A percentile compares a stretch with the other conserved stretches of the same genome.
Conservation (phyloP, 2,888 invertebrate genomes). For the Seira musarum region DNA sequence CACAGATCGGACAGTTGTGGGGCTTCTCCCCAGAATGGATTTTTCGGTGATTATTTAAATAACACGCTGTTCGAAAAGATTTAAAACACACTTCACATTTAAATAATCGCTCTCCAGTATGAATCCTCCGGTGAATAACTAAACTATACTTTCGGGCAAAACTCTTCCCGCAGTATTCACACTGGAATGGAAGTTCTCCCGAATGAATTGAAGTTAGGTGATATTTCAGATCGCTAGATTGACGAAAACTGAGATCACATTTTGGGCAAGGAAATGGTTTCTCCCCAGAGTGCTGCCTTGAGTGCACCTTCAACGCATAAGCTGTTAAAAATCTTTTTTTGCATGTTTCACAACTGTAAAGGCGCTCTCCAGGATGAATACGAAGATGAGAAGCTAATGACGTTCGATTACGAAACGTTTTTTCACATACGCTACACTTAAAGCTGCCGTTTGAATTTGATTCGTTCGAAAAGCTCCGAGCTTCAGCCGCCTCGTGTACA, state of each 20-base stretch:
- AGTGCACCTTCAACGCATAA: slow-evolving; percentile 87
- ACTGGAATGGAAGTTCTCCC: slow-evolving; percentile 85
- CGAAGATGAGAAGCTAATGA: slow-evolving; percentile 88
- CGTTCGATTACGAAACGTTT: slow-evolving; percentile 86
- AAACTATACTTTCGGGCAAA: slow-evolving; percentile 91
- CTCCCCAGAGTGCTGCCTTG: slow-evolving; percentile 86
- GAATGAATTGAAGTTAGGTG: slow-evolving; percentile 89
- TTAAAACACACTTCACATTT: slow-evolving; percentile 82
- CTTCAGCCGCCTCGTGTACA: too few species aligned
- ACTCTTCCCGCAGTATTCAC: slow-evolving; percentile 85
- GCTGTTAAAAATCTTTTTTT: slow-evolving; percentile 88
- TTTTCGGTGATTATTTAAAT: slow-evolving; percentile 86
- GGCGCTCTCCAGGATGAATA: slow-evolving; percentile 82
- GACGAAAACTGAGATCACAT: slow-evolving; percentile 85
- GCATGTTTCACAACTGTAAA: slow-evolving; percentile 85
- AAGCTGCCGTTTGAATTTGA: slow-evolving; percentile 72
- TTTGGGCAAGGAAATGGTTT: slow-evolving; percentile 87
- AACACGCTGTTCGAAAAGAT: slow-evolving; percentile 88
- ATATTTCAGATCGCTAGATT: slow-evolving; percentile 91
- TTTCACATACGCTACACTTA: slow-evolving; percentile 80
- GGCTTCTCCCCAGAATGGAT: slow-evolving; percentile 83
- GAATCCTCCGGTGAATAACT: slow-evolving; percentile 87
- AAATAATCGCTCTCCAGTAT: slow-evolving; percentile 78
- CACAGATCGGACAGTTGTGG: slow-evolving; percentile 74
- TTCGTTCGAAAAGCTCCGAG: too few species aligned